These are phyloP conservation scores for Euclidia mi DNA, from an alignment of 2,888 invertebrate species.

Conservation along the genomic window DNA sequence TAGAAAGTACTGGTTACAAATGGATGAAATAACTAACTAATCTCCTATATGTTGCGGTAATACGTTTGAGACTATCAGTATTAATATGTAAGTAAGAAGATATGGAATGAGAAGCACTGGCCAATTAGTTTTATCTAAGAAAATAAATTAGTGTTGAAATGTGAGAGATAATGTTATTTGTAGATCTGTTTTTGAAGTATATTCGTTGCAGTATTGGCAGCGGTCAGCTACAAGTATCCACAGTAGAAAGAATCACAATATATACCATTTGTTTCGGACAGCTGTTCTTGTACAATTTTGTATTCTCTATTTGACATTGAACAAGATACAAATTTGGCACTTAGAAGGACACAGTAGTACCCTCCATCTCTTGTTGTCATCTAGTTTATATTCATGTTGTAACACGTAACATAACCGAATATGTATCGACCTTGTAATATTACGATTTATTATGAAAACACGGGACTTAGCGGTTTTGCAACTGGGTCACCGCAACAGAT, in stretches of 20 bases:
- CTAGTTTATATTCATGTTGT: constrained; percentile 32
- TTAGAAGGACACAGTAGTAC: constrained; percentile 7
- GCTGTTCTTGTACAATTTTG: constrained; percentile 16
- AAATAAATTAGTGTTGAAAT: too few species aligned
- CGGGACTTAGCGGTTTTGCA: constrained; percentile 70
- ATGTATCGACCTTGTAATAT: constrained; percentile 30
- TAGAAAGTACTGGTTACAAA: too few species aligned
- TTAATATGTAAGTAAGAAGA: too few species aligned
- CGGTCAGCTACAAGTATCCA: too few species aligned
- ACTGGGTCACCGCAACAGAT: constrained; percentile 78
- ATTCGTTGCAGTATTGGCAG: too few species aligned
- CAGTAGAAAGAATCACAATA: neutral
- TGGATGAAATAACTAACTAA: too few species aligned
- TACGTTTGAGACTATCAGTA: too few species aligned
- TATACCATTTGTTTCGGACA: constrained; percentile 7
- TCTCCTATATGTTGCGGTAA: too few species aligned
- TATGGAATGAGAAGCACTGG: too few species aligned
- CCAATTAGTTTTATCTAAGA: too few species aligned
- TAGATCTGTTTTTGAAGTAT: too few species aligned
- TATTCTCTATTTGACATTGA: constrained; percentile 12
- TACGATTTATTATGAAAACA: constrained; percentile 38
- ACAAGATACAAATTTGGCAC: constrained; percentile 9
- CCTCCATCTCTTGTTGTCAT: constrained; percentile 14
- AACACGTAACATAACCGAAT: constrained; percentile 18
- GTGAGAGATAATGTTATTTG: too few species aligned